phyloP scores from a whole-genome alignment of 2,113 vertebrate genomes.

The Castor canadensis region DNA sequence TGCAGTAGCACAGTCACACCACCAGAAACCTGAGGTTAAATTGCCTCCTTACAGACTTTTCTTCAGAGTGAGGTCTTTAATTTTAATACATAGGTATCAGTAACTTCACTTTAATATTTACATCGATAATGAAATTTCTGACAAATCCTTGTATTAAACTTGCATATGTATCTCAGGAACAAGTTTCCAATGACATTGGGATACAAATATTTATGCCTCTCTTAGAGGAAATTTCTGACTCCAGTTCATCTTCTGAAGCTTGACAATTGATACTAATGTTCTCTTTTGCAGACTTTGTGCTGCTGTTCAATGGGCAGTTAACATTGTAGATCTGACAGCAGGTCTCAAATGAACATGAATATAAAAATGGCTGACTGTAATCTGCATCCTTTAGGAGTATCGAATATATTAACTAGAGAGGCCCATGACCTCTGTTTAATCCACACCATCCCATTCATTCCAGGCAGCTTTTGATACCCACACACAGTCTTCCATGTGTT shows the following conservation, averaged over 20 bases:
- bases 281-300: not conserved
- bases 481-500: not conserved
- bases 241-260: not conserved
- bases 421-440: not conserved
- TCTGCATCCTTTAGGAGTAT: not conserved
- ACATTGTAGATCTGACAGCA: not conserved
- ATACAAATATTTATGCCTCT: not conserved
- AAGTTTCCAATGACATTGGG: not conserved
- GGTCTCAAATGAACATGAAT: constrained; percentile 14
- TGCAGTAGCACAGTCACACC: not conserved
- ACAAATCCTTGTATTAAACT: not conserved
- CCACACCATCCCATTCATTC: not conserved
- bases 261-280: constrained; percentile 23
- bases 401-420: not conserved
- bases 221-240: not conserved
- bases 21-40: not conserved
- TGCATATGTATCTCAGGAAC: not conserved
- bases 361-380: not conserved
- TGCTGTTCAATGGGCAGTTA: constrained; percentile 31
- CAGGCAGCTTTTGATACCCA: not conserved
- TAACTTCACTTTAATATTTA: not conserved
- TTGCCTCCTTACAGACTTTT: not conserved
- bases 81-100: not conserved
- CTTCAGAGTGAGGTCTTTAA: not conserved
- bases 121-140: constrained; percentile 14